Conservation (phyloP, 2,888 invertebrate genomes). For the Neelides folsomi region DNA sequence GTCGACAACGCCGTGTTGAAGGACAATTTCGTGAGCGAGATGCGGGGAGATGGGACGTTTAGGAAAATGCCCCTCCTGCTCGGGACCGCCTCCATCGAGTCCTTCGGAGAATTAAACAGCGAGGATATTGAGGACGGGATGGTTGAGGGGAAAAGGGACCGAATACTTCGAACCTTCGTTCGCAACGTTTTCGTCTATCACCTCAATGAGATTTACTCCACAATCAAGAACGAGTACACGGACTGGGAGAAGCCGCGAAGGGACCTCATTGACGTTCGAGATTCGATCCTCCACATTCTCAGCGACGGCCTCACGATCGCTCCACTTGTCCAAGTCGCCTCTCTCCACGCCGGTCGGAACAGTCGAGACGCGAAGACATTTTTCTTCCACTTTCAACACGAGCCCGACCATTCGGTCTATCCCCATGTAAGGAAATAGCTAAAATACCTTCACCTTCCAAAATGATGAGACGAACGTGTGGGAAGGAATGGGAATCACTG, state of each 20-base stretch:
- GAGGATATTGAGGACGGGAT: conserved; percentile 33
- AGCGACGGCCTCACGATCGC: conserved; percentile 68
- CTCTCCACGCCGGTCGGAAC: conserved; percentile 44
- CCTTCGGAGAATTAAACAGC: conserved; percentile 31
- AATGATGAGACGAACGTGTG: not conserved
- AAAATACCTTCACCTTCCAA: no score
- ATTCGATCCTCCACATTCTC: conserved; percentile 77
- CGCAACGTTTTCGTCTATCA: conserved; percentile 79
- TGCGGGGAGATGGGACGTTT: conserved; percentile 28
- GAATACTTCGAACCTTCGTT: conserved; percentile 60
- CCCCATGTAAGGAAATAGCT: conserved; percentile 46
- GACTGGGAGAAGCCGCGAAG: conserved; percentile 79
- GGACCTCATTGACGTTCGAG: conserved; percentile 76
- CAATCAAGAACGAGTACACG: conserved; percentile 77
- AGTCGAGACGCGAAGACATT: conserved; percentile 54
- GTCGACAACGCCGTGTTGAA: conserved; percentile 31
- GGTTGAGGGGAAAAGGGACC: conserved; percentile 43
- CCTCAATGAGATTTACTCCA: conserved; percentile 73
- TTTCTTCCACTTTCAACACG: conserved; percentile 69
- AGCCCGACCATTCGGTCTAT: conserved; percentile 62
- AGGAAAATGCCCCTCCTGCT: conserved; percentile 28
- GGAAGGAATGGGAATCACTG: no score
- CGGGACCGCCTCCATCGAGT: conserved; percentile 29
- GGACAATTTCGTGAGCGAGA: conserved; percentile 30
- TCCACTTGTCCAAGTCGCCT: conserved; percentile 56